Conservation (phyloP, 1,140 invertebrate species). For the Drosophila baimaii region DNA sequence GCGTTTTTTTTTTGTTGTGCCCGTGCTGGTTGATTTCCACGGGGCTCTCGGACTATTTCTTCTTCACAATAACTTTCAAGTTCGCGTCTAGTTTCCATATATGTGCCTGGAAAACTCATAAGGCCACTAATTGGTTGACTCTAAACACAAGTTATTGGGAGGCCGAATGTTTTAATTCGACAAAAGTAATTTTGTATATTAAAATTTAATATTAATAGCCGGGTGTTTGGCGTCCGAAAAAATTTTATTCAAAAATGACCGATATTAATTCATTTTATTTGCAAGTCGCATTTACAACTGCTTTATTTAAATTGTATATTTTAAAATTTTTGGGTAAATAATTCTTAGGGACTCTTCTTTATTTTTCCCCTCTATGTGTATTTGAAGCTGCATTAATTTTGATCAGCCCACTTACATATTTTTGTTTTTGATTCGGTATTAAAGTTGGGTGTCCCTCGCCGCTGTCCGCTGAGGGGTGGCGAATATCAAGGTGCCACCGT, state of each 20-base stretch:
- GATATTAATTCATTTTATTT: no score
- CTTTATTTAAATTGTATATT: neutral
- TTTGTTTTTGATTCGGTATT: no score
- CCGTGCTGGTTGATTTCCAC: neutral
- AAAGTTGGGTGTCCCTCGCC: no score
- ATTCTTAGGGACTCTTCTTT: no score
- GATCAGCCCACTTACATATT: slow-evolving; percentile 4
- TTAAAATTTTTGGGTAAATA: neutral
- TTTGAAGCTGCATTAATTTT: neutral
- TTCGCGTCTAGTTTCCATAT: slow-evolving; percentile 3
- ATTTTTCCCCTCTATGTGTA: slow-evolving; percentile 1
- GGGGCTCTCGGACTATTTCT: neutral
- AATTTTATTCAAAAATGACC: neutral
- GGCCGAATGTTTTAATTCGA: slow-evolving; percentile 13
- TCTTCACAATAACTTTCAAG: slow-evolving; percentile 4
- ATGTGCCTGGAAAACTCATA: slow-evolving; percentile 8
- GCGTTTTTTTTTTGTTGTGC: neutral
- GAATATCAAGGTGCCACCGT: no score
- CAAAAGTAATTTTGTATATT: slow-evolving; percentile 9
- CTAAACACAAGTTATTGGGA: slow-evolving; percentile 4
- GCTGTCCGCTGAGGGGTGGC: no score
- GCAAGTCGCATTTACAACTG: neutral
- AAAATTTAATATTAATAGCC: slow-evolving; percentile 3
- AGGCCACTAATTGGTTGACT: slow-evolving; percentile 5
- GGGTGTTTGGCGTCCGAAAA: neutral